Base-by-base conservation (phyloP, 2,113 vertebrate species). In the Hippoglossus stenolepis region DNA sequence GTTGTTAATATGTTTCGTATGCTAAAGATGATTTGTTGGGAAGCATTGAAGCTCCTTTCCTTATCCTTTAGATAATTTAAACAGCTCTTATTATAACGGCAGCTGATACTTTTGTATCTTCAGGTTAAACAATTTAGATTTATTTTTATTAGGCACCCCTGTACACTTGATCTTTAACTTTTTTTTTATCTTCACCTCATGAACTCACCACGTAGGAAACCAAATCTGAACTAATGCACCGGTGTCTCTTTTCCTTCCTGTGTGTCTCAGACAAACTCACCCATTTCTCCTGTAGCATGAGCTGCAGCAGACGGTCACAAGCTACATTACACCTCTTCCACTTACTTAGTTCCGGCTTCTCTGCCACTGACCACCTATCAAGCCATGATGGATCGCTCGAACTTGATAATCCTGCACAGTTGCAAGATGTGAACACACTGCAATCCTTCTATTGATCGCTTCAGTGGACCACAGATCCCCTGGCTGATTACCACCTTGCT, bases 361-460 rank as follows among this genome's bases (percentile, higher is more conserved):
- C 69, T 7, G 45, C 65, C 62, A 75, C 73, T 80, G 80, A 85
- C 28, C 73, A 26, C 58, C 82, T 70, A 59, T 88, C 86, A 67
- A 31, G 38, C 61, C 70, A 9, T 83, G 80, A 86, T 87, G 80
- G 83, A 85, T 91, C 24, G 47, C 71, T 71, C 24, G 18, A 3
- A 70, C 67, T 73, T 56, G 83, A 73, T 64, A 66, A 87, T 86
- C 73, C 74, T 79, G 73, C 80, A 63, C 79, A 56, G 73, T 65
- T 75, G 79, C 67, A 61, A 47, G 75, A 77, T 70, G 85, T 66
- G 77, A 85, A 63, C 79, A 28, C 45, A 17, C 57, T 67, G 75
- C 68, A 79, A 43, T 76, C 73, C 66, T 51, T 26, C 14, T 63
- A 89, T 87, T 1, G 85, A 87, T 83, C 61, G 9, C 63, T 60